Evolutionary conservation across 2,797 vertebrate genomes (phyloP), one percentile per base, ranked within the genome.

Genomic region (Myripristis jacobus): DNA sequence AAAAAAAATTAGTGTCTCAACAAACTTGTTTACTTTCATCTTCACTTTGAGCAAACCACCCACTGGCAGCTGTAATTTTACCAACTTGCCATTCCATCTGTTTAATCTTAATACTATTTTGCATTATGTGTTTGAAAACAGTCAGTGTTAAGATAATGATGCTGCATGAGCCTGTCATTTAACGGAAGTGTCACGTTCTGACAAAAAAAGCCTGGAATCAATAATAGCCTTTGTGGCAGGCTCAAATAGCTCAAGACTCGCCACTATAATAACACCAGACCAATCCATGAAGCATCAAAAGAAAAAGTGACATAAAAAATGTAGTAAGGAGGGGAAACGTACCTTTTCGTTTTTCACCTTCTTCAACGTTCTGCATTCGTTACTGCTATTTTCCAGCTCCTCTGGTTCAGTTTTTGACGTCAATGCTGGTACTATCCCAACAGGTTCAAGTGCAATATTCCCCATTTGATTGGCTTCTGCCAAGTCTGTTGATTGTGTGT

Each of bases 321-420:
- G 29, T 31, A 1, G 8, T 6, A 7, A 41, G 66, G 9, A 38
- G 13, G 1, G 58, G 34, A 52, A 53, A 73, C 96, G 89, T 96
- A 99, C 98, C 97, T 99, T 99, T 92, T 99, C 98, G 12, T 94
- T 95, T 92, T 99, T 99, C 89, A 98, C 95, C 89, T 98, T 99
- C 89, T 98, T 99, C 89, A 97, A 87, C 41, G 92, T 93, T 88
- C 98, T 96, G 93, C 96, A 98, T 81, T 99, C 97, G 44, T 78
- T 90, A 48, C 86, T 93, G 29, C 89, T 93, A 73, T 92, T 94
- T 74, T 99, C 97, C 84, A 96, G 94, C 56, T 99, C 98, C 90
- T 98, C 97, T 60, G 95, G 92, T 91, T 99, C 98, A 1, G 94
- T 93, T 93, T 99, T 98, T 92, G 95, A 91, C 89, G 95, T 94